Conservation (phyloP, 1,140 invertebrate species). For the Steinernema khuongi region DNA sequence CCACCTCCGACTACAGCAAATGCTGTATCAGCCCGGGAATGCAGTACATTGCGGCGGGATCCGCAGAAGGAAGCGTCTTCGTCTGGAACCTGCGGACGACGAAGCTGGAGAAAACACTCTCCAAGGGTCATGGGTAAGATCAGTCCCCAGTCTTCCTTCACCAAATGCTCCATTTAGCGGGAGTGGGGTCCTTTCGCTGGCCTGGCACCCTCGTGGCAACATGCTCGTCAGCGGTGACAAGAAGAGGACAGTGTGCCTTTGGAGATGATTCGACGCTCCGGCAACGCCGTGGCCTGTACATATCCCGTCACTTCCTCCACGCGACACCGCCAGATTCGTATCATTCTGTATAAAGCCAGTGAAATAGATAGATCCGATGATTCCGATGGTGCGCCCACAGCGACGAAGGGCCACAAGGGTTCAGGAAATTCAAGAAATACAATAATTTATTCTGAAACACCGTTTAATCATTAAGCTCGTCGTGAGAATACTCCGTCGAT, state of each 20-base stretch:
- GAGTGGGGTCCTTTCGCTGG: background rate
- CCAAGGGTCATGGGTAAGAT: background rate
- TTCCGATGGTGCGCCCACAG: no score
- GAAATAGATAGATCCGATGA: no score
- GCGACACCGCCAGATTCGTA: no score
- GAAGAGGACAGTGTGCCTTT: background rate
- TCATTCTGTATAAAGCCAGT: no score
- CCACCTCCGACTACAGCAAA: slow-evolving; percentile 24
- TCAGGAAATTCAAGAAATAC: no score
- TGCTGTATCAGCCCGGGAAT: slow-evolving; percentile 42
- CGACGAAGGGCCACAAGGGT: no score
- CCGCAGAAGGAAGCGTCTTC: slow-evolving; percentile 22
- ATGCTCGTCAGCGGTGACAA: background rate
- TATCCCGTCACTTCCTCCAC: background rate
- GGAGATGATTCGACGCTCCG: background rate
- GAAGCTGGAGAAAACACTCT: slow-evolving; percentile 28
- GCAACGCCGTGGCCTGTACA: background rate
- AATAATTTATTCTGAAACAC: no score
- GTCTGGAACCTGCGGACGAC: slow-evolving; percentile 34
- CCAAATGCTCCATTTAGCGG: background rate
- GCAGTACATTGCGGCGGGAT: slow-evolving; percentile 30
- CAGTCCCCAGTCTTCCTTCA: background rate
- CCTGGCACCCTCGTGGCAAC: background rate
- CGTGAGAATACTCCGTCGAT: background rate
- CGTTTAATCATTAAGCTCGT: background rate